phyloP scores from a whole-genome alignment of 1,140 invertebrate species.

The Drosophila rufa region DNA sequence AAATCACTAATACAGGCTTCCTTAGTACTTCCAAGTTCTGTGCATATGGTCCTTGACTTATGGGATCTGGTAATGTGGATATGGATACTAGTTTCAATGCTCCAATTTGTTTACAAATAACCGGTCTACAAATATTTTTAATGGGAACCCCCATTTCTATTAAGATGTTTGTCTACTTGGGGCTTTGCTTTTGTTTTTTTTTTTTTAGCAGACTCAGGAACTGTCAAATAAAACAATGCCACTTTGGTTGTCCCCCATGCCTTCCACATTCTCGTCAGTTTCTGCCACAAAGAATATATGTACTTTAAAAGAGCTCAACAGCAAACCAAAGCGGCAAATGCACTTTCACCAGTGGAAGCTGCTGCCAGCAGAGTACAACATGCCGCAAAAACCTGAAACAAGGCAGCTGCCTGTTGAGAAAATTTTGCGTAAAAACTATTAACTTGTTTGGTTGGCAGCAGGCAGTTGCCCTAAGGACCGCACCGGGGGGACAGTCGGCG shows the following conservation, averaged over 20 bases:
- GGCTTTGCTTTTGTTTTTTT: background rate
- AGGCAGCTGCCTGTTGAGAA: constrained; percentile 66
- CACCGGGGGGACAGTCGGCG: constrained; percentile 5
- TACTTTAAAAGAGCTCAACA: constrained; percentile 34
- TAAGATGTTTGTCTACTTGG: background rate
- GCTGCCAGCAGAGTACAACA: constrained; percentile 40
- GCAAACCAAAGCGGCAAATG: constrained; percentile 48
- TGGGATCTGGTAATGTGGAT: background rate
- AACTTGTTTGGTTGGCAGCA: constrained; percentile 64
- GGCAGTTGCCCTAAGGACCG: constrained; percentile 32
- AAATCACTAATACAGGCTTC: no score
- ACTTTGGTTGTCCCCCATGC: constrained; percentile 20
- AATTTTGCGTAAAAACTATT: constrained; percentile 71
- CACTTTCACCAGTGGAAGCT: constrained; percentile 48
- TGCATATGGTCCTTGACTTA: background rate
- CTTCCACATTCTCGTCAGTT: background rate
- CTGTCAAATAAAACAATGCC: constrained; percentile 49
- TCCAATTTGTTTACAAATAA: background rate
- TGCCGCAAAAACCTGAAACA: constrained; percentile 66
- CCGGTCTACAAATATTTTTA: background rate
- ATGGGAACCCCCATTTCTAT: background rate
- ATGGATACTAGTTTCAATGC: background rate
- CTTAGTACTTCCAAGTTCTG: background rate
- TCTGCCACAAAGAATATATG: constrained; percentile 17
- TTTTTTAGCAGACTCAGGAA: background rate